Base-by-base conservation (phyloP, 2,113 vertebrate genomes). In the Asarcornis scutulata region DNA sequence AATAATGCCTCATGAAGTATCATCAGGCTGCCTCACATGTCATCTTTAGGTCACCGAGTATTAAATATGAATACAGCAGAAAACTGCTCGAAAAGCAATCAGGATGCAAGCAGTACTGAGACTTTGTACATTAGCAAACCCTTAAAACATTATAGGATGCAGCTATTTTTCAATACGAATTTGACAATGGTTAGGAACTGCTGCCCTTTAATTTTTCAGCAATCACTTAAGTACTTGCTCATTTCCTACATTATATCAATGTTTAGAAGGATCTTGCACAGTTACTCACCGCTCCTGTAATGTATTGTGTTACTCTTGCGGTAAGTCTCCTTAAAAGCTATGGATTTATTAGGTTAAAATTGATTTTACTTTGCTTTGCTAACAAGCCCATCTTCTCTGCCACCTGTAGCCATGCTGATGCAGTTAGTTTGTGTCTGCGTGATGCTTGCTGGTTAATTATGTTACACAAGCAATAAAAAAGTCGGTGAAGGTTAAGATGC, bases 381-480 rank as follows among this genome's bases (percentile, higher is more conserved):
- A 92, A 53, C 50, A 92, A 72, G 17, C 73, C 68, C 36, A 78
- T 69, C 66, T 55, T 94, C 60, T 69, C 62, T 58, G 72, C 40
- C 38, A 86, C 42, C 69, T 9, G 27, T 27, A 78, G 69, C n/a
- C 36, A 58, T 69, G 52, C 68, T 80, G 63, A 89, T 73, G 63
- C 25, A 91, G 75, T 76, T 26, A 91, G 75, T 76, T 88, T 77
- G 38, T 89, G 22, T 18, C 80, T 76, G n/a, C 13, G 38, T 46
- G 75, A 93, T 59, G 66, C 78, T 74, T 91, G 58, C 46, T 75
- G 25, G 48, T 40, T 48, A 72, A 86, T 50, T 82, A 67, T 62
- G 38, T 76, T 89, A 91, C 53, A 91, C 86, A 92, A 80, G 77
- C 83, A 68, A 68, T 82, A 83, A 91, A 74, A 87, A 81, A 88